Conservation (phyloP, 1,140 invertebrate species). For the Maniola jurtina region DNA sequence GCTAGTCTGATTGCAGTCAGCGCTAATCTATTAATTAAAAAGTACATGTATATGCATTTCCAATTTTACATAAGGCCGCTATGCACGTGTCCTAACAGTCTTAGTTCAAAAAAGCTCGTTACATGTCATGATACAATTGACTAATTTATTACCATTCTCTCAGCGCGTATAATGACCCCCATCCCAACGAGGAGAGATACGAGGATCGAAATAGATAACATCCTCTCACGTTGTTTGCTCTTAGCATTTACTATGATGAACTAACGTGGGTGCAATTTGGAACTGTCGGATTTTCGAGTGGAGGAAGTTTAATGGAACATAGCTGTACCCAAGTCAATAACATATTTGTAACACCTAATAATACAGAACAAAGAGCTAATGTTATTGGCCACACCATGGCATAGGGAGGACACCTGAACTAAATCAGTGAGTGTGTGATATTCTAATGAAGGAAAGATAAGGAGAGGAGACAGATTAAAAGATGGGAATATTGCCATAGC, state of each 20-base stretch:
- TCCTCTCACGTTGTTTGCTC: constrained; percentile 9
- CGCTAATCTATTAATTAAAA: too few species aligned
- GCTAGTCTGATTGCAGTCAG: too few species aligned
- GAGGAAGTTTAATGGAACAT: not conserved
- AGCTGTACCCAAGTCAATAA: too few species aligned
- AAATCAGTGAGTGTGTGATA: too few species aligned
- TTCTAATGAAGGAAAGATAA: too few species aligned
- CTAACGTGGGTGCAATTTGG: not conserved
- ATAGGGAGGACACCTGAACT: too few species aligned
- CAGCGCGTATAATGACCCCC: constrained; percentile 11
- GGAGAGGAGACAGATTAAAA: too few species aligned
- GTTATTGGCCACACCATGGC: too few species aligned
- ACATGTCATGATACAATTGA: constrained; percentile 1
- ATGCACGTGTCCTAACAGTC: not conserved
- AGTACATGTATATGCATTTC: too few species aligned
- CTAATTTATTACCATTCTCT: constrained; percentile 11
- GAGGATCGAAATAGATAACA: constrained; percentile 9
- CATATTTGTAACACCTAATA: too few species aligned
- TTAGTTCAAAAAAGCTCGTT: not conserved
- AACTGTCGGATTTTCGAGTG: not conserved
- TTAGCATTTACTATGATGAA: not conserved
- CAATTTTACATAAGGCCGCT: not conserved
- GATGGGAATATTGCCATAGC: too few species aligned
- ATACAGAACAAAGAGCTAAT: too few species aligned
- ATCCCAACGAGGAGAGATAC: not conserved